A percentile compares a stretch with the other conserved stretches of the same genome.
These are phyloP conservation scores for Scatophagus argus DNA, from an alignment of 2,113 vertebrate genomes.

Conservation along the genomic window DNA sequence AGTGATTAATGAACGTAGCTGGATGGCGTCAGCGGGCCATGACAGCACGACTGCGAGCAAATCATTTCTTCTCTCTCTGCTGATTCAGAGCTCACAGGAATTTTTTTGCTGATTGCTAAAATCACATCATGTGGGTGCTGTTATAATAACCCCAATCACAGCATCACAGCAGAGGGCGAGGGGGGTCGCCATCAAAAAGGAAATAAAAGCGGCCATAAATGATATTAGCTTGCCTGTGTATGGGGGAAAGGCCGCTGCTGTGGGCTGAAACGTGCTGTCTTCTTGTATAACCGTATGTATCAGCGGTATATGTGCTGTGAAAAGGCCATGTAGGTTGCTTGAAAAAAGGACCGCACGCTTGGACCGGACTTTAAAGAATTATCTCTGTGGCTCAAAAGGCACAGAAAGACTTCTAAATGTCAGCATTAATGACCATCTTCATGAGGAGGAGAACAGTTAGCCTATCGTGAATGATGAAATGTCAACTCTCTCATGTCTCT, in stretches of 20 bases:
- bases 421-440: slow-evolving; percentile 70
- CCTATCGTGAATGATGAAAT: slow-evolving; percentile 72
- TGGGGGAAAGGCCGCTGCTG: slow-evolving; percentile 14
- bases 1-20: slow-evolving; percentile 77
- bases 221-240: slow-evolving; percentile 35
- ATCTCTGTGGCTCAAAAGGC: slow-evolving; percentile 49
- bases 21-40: slow-evolving; percentile 70
- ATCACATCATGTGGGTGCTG: slow-evolving; percentile 57
- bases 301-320: neutral
- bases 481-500: slow-evolving; percentile 63
- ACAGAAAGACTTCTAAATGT: slow-evolving; percentile 66
- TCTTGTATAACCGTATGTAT: neutral
- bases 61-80: slow-evolving; percentile 67
- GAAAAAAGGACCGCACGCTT: slow-evolving; percentile 3
- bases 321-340: neutral
- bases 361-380: slow-evolving; percentile 36
- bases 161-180: slow-evolving; percentile 30
- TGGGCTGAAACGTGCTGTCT: neutral
- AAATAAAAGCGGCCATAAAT: slow-evolving; percentile 41
- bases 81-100: slow-evolving; percentile 71
- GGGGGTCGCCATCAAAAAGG: slow-evolving; percentile 21
- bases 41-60: slow-evolving; percentile 75
- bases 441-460: slow-evolving; percentile 49
- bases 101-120: slow-evolving; percentile 71
- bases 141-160: slow-evolving; percentile 65